Percentiles rank a stretch among this genome's conserved stretches.
phyloP scores from a whole-genome alignment of 2,888 invertebrate species.

The Mystacides longicornis region DNA sequence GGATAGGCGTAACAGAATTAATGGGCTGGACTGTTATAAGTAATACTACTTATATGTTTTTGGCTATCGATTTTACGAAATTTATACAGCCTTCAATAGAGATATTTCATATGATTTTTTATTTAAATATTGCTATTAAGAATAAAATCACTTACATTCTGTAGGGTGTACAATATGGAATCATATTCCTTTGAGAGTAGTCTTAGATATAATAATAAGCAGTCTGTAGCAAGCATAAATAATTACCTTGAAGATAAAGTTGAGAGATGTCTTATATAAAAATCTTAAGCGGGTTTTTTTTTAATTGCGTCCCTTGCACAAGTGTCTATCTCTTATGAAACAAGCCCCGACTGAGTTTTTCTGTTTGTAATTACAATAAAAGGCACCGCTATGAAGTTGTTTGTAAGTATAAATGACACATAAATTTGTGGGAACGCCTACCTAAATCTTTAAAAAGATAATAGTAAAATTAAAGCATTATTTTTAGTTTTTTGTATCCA shows the following conservation, averaged over 20 bases:
- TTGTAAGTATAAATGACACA: no score
- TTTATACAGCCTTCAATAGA: no score
- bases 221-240: conserved; percentile 16
- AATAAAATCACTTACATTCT: background rate
- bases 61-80: no score
- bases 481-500: no score
- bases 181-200: conserved; percentile 5
- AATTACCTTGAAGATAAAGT: conserved; percentile 21
- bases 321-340: background rate
- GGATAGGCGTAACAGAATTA: no score
- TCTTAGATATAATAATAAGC: conserved; percentile 17
- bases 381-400: background rate
- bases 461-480: no score
- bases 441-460: no score
- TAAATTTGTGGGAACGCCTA: no score
- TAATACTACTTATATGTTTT: no score
- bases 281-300: conserved; percentile 19
- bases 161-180: background rate
- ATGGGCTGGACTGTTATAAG: no score
- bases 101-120: no score
- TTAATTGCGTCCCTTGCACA: conserved; percentile 14
- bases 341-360: background rate
- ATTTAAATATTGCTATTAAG: no score
- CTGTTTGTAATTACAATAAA: background rate
- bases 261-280: conserved; percentile 4